A percentile compares a stretch with the other conserved stretches of the same genome.
These are phyloP conservation scores for Caretta caretta DNA, from an alignment of 2,113 vertebrate species.

Conservation along the genomic window DNA sequence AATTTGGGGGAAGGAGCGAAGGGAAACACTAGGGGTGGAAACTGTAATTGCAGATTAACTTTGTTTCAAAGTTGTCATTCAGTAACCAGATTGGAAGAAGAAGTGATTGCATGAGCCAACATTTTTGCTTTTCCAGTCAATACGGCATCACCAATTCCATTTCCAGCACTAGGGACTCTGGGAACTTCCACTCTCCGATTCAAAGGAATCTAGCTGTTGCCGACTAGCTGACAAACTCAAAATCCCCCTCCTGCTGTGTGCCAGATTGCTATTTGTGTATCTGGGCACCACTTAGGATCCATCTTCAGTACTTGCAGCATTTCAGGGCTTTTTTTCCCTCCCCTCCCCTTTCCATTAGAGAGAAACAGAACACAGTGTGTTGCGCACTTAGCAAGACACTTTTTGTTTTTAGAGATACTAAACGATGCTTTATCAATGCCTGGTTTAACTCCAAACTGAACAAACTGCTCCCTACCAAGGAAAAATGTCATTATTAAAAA, in stretches of 20 bases:
- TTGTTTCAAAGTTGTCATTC: neutral
- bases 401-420: constrained; percentile 58
- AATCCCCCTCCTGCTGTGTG: constrained; percentile 61
- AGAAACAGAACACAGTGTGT: constrained; percentile 28
- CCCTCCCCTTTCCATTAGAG: neutral
- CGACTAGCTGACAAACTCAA: constrained; percentile 68
- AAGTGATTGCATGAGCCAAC: neutral
- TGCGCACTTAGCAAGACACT: constrained; percentile 40
- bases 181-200: constrained; percentile 48
- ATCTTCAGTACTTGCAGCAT: neutral
- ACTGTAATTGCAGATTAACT: neutral
- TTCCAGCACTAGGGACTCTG: constrained; percentile 38
- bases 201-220: constrained; percentile 61
- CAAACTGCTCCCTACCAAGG: neutral
- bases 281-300: constrained; percentile 48
- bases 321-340: constrained; percentile 24
- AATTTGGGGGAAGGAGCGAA: neutral
- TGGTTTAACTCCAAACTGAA: constrained; percentile 23
- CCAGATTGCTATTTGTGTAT: constrained; percentile 58
- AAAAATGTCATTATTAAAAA: neutral
- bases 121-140: constrained; percentile 34
- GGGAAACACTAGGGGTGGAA: neutral
- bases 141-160: neutral
- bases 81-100: neutral
- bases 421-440: neutral